Evolutionary conservation across 2,888 invertebrate genomes (phyloP).

Genomic region (Cenopis cana): DNA sequence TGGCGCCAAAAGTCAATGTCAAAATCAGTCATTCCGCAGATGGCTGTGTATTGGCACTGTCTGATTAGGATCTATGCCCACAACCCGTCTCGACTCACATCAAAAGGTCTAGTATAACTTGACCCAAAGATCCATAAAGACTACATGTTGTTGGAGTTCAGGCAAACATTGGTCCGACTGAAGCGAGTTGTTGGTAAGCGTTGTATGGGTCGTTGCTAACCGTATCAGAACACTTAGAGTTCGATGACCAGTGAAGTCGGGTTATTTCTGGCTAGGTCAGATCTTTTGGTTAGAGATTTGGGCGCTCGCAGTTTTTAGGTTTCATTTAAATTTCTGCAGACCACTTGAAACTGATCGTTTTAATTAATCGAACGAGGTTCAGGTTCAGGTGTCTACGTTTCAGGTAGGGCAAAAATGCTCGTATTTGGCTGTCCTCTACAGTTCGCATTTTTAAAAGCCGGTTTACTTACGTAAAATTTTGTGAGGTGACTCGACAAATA

Average conservation of each 20-base stretch:
- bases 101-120: neutral
- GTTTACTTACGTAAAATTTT: no score
- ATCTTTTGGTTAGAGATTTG: neutral
- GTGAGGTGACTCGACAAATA: no score
- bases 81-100: neutral
- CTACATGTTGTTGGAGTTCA: neutral
- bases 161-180: neutral
- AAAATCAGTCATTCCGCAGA: constrained; percentile 21
- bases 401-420: no score
- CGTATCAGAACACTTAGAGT: constrained; percentile 50
- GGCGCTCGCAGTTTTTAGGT: neutral
- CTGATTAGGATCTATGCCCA: constrained; percentile 39
- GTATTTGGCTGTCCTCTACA: no score
- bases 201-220: constrained; percentile 29
- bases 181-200: neutral
- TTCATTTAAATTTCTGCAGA: neutral
- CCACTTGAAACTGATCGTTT: neutral
- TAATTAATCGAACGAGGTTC: no score
- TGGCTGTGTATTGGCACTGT: constrained; percentile 20
- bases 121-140: neutral
- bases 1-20: constrained; percentile 26
- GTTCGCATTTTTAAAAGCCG: no score
- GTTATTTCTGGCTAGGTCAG: constrained; percentile 35
- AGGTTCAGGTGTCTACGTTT: no score
- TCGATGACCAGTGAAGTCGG: constrained; percentile 57